Evolutionary conservation across 2,113 vertebrate species (phyloP).

Genomic region (Anguilla japonica): DNA sequence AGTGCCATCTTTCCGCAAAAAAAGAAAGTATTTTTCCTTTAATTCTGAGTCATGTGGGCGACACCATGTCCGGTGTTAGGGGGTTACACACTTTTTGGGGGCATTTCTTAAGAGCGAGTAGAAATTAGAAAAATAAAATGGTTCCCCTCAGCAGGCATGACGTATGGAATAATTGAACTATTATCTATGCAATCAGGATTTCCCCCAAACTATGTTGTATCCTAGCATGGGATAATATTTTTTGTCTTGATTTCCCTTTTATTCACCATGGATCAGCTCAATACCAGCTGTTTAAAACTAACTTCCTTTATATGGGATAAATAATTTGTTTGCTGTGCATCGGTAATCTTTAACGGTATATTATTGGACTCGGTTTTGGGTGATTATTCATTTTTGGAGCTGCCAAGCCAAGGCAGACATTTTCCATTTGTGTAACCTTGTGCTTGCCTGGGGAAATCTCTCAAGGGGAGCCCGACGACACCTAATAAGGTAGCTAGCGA

Average conservation of each 20-base stretch:
- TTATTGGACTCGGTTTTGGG: constrained; percentile 42
- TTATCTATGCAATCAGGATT: constrained; percentile 6
- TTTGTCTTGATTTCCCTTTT: constrained; percentile 49
- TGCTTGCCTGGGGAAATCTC: constrained; percentile 53
- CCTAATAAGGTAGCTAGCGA: constrained; percentile 51
- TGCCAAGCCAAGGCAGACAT: constrained; percentile 58
- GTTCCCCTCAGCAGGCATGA: not conserved
- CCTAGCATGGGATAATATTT: constrained; percentile 42
- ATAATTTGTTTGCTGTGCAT: constrained; percentile 35
- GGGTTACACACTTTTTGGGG: constrained; percentile 25
- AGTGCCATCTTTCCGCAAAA: constrained; percentile 25
- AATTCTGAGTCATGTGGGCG: constrained; percentile 39
- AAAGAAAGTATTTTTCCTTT: constrained; percentile 35
- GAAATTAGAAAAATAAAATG: constrained; percentile 21
- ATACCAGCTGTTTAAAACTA: constrained; percentile 47
- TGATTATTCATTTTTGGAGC: constrained; percentile 50
- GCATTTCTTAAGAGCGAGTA: constrained; percentile 16
- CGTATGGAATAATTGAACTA: constrained; percentile 5
- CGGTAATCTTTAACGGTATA: constrained; percentile 30
- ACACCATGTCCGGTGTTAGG: constrained; percentile 38
- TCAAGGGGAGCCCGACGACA: constrained; percentile 60
- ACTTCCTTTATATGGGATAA: constrained; percentile 57
- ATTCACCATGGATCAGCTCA: constrained; percentile 46
- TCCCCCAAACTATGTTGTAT: constrained; percentile 28
- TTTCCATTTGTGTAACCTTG: constrained; percentile 50